Conservation (phyloP, 2,113 vertebrate species). For the Raja brachyura region DNA sequence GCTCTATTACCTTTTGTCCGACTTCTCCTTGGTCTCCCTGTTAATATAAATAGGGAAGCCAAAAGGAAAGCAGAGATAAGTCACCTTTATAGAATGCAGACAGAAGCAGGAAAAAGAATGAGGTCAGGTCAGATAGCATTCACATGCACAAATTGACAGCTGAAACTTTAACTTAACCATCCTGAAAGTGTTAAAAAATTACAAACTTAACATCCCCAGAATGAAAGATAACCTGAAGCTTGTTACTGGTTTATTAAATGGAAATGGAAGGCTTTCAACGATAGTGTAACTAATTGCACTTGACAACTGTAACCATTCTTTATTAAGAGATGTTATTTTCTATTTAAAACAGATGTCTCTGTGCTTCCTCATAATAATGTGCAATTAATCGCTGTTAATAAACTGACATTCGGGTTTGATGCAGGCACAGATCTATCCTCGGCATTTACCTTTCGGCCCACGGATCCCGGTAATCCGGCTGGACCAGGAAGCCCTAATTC, state of each 20-base stretch:
- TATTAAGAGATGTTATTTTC: neutral
- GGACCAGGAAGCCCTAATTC: constrained; percentile 52
- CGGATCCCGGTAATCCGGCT: constrained; percentile 58
- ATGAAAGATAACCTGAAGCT: neutral
- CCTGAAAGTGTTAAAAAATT: neutral
- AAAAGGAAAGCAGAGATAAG: constrained; percentile 29
- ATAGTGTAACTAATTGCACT: neutral
- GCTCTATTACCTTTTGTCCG: constrained; percentile 21
- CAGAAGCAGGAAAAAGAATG: constrained; percentile 1
- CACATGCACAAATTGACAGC: neutral
- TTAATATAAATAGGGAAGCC: neutral
- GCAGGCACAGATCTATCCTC: neutral
- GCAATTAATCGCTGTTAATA: neutral
- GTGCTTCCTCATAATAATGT: neutral
- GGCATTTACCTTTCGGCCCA: constrained; percentile 65
- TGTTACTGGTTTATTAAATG: neutral
- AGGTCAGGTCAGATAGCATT: neutral
- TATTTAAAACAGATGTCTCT: neutral
- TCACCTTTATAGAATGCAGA: neutral
- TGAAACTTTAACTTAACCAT: neutral
- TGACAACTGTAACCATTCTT: neutral
- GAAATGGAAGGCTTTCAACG: neutral
- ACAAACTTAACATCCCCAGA: neutral
- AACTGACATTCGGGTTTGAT: neutral
- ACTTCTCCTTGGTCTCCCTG: constrained; percentile 6